These are phyloP conservation scores for Lophotriccus pileatus DNA, from an alignment of 2,797 vertebrate species.

Conservation along the genomic window DNA sequence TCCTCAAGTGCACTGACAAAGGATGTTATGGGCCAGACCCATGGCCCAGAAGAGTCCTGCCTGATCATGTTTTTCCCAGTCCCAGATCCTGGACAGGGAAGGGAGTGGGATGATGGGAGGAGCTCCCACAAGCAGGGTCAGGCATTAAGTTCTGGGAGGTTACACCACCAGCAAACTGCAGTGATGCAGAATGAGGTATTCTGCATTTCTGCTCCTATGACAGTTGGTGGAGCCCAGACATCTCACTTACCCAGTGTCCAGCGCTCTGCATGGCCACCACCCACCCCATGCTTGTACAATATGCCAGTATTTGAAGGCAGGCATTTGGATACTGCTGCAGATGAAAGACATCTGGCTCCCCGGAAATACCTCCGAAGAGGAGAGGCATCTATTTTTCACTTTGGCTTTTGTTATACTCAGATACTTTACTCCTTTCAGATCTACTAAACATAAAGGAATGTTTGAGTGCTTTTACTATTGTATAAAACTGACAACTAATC, in stretches of 20 bases:
- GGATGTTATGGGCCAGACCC: background rate
- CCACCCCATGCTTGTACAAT: fast-evolving
- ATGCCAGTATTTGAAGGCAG: background rate
- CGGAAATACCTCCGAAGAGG: background rate
- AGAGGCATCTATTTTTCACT: background rate
- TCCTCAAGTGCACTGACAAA: background rate
- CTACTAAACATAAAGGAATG: background rate
- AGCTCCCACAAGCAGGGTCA: background rate
- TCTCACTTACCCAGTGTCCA: fast-evolving
- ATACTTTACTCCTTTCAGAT: background rate
- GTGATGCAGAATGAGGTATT: background rate
- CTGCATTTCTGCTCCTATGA: background rate
- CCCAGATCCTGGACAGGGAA: background rate
- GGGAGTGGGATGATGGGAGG: fast-evolving
- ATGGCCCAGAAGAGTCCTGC: background rate
- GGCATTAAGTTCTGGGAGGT: background rate
- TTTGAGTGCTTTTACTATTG: background rate
- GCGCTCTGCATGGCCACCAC: no score
- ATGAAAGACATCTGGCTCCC: background rate
- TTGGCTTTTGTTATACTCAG: background rate
- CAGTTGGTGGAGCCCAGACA: fast-evolving
- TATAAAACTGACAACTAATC: background rate
- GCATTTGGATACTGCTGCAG: background rate
- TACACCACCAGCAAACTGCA: background rate
- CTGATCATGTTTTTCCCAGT: background rate